Percentiles rank a stretch among this genome's conserved stretches.
Evolutionary conservation across 2,888 invertebrate genomes (phyloP).

Genomic region (Drosophila meridionalis): DNA sequence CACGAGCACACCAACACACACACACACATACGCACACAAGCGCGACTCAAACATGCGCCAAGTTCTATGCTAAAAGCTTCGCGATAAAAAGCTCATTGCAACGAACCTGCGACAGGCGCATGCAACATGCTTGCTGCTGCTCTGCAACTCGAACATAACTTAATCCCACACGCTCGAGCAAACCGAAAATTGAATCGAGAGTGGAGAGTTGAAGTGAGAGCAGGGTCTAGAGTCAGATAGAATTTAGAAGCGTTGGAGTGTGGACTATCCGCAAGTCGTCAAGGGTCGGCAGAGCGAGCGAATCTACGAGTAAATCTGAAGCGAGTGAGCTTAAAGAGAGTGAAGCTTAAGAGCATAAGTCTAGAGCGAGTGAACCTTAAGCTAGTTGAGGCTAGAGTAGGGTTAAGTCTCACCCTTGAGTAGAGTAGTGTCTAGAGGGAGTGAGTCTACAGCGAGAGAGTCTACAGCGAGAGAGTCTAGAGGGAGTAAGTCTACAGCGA

Average conservation of each 20-base stretch:
- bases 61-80: conserved; percentile 37
- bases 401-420: no score
- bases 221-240: neutral
- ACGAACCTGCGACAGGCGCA: conserved; percentile 37
- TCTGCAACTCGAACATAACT: conserved; percentile 4
- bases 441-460: no score
- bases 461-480: no score
- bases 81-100: conserved; percentile 45
- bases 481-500: no score
- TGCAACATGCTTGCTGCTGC: conserved; percentile 34
- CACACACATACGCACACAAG: neutral
- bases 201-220: neutral
- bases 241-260: no score
- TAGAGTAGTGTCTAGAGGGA: no score
- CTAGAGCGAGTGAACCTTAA: neutral
- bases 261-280: no score
- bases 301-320: neutral
- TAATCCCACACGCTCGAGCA: conserved; percentile 6
- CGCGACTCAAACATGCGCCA: conserved; percentile 27
- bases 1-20: neutral
- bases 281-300: neutral
- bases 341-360: neutral
- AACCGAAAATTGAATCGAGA: neutral
- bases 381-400: neutral
- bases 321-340: neutral